Conservation (phyloP, 2,113 vertebrate species). For the Oophaga pumilio region DNA sequence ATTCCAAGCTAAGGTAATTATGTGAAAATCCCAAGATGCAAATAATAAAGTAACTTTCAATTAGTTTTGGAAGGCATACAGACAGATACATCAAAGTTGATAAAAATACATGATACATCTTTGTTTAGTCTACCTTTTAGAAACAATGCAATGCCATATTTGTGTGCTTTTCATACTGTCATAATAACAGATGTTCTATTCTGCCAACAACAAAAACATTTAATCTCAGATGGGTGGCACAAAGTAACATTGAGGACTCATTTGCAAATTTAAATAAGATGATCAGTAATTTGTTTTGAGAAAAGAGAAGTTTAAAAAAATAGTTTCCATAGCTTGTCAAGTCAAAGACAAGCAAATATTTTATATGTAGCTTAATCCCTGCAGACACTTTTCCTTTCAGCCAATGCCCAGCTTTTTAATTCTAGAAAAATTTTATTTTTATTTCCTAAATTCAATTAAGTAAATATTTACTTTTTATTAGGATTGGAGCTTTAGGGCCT, state of each 20-base stretch:
- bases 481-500: no score
- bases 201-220: slow-evolving; percentile 9
- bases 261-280: slow-evolving; percentile 7
- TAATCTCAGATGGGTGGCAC: background rate
- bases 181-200: slow-evolving; percentile 28
- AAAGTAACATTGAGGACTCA: background rate
- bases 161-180: background rate
- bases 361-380: no score
- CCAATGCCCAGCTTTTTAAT: no score
- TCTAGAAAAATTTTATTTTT: no score
- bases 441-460: no score
- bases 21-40: background rate
- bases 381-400: no score
- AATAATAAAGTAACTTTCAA: background rate
- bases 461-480: no score
- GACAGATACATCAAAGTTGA: background rate
- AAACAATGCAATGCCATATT: background rate
- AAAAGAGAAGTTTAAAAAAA: background rate
- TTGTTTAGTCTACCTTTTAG: background rate
- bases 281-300: background rate
- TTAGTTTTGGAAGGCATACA: background rate
- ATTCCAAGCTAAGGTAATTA: background rate
- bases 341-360: background rate
- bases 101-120: background rate
- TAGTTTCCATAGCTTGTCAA: background rate